phyloP scores from a whole-genome alignment of 1,140 invertebrate species.

The Bombus superbus region DNA sequence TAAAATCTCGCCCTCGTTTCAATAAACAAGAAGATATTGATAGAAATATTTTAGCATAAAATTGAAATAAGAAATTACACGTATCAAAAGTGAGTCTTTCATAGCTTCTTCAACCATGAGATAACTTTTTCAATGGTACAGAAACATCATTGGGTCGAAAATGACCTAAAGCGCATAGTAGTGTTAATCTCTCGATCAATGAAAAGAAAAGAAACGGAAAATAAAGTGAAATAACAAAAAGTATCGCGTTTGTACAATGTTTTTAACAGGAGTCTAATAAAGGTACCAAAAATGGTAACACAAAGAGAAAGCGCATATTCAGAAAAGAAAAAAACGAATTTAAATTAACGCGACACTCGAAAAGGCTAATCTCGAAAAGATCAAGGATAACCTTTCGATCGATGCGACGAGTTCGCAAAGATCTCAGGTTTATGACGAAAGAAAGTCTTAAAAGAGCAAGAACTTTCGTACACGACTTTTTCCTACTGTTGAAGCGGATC shows the following conservation, averaged over 20 bases:
- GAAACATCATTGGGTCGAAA: not conserved
- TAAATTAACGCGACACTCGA: not conserved
- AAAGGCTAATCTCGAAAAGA: conserved; percentile 20
- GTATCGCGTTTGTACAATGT: not conserved
- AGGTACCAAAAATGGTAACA: not conserved
- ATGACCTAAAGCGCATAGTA: not conserved
- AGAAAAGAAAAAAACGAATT: not conserved
- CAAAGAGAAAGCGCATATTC: not conserved
- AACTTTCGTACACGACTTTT: not conserved
- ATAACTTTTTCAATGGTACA: too few species aligned
- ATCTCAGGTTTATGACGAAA: conserved; percentile 20
- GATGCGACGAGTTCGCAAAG: not conserved
- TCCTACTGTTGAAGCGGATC: not conserved
- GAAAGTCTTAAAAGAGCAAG: conserved; percentile 9
- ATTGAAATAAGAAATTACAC: too few species aligned
- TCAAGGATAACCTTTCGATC: conserved; percentile 14
- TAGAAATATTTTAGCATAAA: too few species aligned
- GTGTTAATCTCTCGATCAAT: not conserved
- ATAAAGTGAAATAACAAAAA: not conserved
- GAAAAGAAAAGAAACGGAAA: not conserved
- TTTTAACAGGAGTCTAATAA: not conserved
- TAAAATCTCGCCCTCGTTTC: not conserved
- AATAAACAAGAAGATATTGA: not conserved
- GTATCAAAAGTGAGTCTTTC: too few species aligned
- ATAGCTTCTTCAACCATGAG: too few species aligned